Percentiles rank a stretch among this genome's conserved stretches.
These are phyloP conservation scores for Cerastis rubricosa DNA, from an alignment of 2,888 invertebrate species.

Conservation along the genomic window DNA sequence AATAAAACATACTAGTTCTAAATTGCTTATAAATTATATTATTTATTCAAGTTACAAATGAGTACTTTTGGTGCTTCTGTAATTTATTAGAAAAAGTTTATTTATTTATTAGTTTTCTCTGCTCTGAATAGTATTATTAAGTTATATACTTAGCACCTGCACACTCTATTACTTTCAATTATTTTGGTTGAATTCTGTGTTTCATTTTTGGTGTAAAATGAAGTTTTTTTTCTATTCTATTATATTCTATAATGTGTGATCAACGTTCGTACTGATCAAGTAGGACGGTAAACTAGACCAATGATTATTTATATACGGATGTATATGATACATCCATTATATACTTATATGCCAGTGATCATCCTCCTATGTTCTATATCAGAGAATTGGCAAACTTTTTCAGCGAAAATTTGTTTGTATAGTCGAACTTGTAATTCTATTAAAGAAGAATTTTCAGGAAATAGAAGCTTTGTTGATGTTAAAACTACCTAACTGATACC, in stretches of 20 bases:
- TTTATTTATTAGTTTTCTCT: constrained; percentile 20
- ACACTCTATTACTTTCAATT: constrained; percentile 43
- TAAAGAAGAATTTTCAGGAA: not conserved
- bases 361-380: not conserved
- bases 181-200: constrained; percentile 61
- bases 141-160: constrained; percentile 49
- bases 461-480: not conserved
- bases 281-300: constrained; percentile 49
- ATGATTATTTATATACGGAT: constrained; percentile 42
- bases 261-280: constrained; percentile 37
- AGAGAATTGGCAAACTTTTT: not conserved
- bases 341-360: constrained; percentile 8
- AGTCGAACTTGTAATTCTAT: not conserved
- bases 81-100: constrained; percentile 29
- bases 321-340: constrained; percentile 51
- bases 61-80: constrained; percentile 33
- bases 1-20: constrained; percentile 11
- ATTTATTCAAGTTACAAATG: constrained; percentile 9
- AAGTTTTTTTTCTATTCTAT: too few species aligned
- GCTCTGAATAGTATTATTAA: constrained; percentile 53
- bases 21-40: constrained; percentile 14
- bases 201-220: too few species aligned
- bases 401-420: not conserved
- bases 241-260: constrained; percentile 63
- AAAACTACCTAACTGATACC: not conserved